Base-by-base conservation (phyloP, 1,140 invertebrate genomes). In the Drosophila pachea region DNA sequence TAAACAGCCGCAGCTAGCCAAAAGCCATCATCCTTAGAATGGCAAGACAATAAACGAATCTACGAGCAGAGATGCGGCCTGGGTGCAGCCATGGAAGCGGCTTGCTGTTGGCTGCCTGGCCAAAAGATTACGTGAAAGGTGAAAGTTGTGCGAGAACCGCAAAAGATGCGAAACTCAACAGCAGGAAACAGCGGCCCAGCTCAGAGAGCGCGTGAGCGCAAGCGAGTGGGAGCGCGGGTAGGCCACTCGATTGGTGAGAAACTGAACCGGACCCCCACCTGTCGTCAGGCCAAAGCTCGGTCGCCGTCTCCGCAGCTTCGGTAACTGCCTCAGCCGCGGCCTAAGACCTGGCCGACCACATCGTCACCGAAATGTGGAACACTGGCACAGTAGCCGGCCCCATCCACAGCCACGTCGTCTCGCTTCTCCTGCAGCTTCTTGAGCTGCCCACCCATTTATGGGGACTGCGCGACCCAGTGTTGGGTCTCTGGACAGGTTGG, bases 101-200 rank as follows among this genome's bases (percentile, higher is more conserved):
- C 9, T 60, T 35, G 53, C 9, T 60, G 66, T 33, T 64, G 64
- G 54, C 40, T 35, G 63, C 48, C 48, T 66, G 63, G 68, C 12
- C 55, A 52, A 59, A 59, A 65, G 81, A 86, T 86, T 86, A 86
- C 81, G 81, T 86, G 81, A 86, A 86, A 86, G 81, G 82, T 86
- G 81, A 86, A 86, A 86, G 81, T 86, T 86, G 81, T 68, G 52
- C 72, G 81, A 86, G 81, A 86, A 86, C 77, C 81, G 82, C 81
- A 86, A 77, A 54, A 49, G 54, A 66, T 56, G 68, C 58, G 43
- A 60, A 63, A 22, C 1, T 22, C 49, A 62, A 72, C 54, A 70
- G 64, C 64, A 68, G 62, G 53, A 78, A 63, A 59, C 61, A 47
- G 42, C 40, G 4, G n/a, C 12, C 50, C 7, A 7, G 12, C 9